Conservation (phyloP, 2,797 vertebrate species). For the Menidia menidia region DNA sequence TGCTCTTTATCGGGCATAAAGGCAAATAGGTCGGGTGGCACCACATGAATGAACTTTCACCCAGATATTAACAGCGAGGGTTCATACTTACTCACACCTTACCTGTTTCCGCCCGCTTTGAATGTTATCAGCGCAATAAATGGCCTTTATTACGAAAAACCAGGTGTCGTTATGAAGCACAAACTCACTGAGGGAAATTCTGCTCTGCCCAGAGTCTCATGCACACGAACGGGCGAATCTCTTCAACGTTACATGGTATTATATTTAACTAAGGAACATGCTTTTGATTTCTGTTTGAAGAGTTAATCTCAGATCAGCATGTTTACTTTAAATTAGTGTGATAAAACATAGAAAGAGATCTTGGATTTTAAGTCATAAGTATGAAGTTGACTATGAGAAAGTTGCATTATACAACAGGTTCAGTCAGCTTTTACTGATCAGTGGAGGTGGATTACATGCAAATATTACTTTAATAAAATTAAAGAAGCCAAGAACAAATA, state of each 20-base stretch:
- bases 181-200: not conserved
- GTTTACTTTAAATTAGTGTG: not conserved
- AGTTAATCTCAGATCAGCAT: not conserved
- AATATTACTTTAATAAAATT: too few species aligned
- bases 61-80: not conserved
- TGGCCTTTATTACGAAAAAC: not conserved
- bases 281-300: not conserved
- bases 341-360: too few species aligned
- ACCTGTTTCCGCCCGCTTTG: not conserved
- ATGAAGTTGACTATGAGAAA: too few species aligned
- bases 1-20: conserved; percentile 16
- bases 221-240: not conserved
- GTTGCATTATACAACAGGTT: too few species aligned
- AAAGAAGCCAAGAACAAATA: too few species aligned
- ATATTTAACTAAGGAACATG: not conserved
- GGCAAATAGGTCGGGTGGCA: conserved; percentile 22
- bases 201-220: not conserved
- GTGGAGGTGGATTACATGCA: too few species aligned
- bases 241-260: not conserved
- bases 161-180: not conserved
- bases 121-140: not conserved
- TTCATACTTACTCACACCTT: not conserved
- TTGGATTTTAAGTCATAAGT: too few species aligned
- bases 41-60: conserved; percentile 27
- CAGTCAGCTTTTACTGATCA: too few species aligned